Base-by-base conservation (phyloP, 2,113 vertebrate species). In the Antennarius striatus region DNA sequence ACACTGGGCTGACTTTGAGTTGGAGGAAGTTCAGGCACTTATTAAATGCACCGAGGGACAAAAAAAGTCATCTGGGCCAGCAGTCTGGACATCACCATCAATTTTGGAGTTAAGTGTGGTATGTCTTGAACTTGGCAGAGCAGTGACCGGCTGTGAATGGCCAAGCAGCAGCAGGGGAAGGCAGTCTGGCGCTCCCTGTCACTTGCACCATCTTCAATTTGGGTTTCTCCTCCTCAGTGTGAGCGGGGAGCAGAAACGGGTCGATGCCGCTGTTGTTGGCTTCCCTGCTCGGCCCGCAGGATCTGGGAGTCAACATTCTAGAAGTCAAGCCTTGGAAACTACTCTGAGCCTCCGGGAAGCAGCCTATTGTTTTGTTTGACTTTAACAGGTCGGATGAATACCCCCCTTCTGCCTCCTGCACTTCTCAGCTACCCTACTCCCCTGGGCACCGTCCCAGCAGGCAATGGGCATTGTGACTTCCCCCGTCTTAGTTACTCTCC, bases 281-380 rank as follows among this genome's bases (percentile, higher is more conserved):
- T 59, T 77, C 79, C 75, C 77, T 1, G 75, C 65, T 81, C 61
- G 78, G 82, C 73, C 81, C 53, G 65, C 78, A 61, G 70, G 62
- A 68, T 79, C 72, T 69, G 75, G 74, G 68, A 52, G 76, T 3
- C 82, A 81, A 89, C 87, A 91, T 91, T 91, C 89, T 88, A 69
- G 39, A 83, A 89, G 87, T 88, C 87, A 68, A 89, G 83, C 89
- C 89, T 87, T 89, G 89, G 90, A 91, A 92, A 89, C 88, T 84
- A 75, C 83, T 75, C 80, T 5, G 71, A 77, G 78, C 80, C 79
- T 89, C 77, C 68, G 84, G 86, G 76, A 85, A 70, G 73, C 53
- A 71, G 78, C 66, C 89, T 88, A 91, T 91, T 90, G 88, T 91
- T 88, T 84, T 55, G 85, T 89, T 91, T 91, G 91, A 90, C 82